Conservation (phyloP, 2,797 vertebrate species). For the Meriones psammophilus region DNA sequence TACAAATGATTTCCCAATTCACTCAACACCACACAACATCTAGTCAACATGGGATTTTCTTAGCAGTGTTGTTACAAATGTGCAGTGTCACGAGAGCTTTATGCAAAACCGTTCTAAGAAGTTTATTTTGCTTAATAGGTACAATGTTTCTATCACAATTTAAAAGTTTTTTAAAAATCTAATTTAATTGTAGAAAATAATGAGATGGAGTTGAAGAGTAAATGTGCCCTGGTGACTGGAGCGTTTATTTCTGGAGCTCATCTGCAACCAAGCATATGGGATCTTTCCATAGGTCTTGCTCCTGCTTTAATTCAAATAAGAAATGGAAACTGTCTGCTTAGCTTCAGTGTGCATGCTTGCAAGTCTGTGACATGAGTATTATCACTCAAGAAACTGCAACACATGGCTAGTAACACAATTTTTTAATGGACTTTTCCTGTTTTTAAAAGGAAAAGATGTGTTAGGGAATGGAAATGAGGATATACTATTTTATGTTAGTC, state of each 20-base stretch:
- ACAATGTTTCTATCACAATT: slow-evolving; percentile 34
- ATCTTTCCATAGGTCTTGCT: neutral
- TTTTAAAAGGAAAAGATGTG: slow-evolving; percentile 5
- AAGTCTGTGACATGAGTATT: neutral
- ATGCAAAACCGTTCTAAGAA: slow-evolving; percentile 6
- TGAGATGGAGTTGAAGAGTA: neutral
- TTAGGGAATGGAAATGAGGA: neutral
- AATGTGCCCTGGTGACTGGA: neutral
- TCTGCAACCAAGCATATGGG: neutral
- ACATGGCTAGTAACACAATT: neutral
- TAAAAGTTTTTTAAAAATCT: neutral
- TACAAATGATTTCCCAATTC: neutral
- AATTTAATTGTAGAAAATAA: slow-evolving; percentile 33
- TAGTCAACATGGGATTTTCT: slow-evolving; percentile 15
- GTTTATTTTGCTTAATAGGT: slow-evolving; percentile 14
- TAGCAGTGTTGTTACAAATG: neutral
- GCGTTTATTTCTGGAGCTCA: neutral
- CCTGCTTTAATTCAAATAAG: neutral
- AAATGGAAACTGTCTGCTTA: neutral
- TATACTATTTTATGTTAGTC: neutral
- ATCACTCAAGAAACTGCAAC: neutral
- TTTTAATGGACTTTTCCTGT: neutral
- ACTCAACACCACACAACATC: neutral
- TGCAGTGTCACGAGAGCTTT: neutral
- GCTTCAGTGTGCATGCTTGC: neutral